These are phyloP conservation scores for Athalia rosae DNA, from an alignment of 2,888 invertebrate genomes.

Conservation along the genomic window DNA sequence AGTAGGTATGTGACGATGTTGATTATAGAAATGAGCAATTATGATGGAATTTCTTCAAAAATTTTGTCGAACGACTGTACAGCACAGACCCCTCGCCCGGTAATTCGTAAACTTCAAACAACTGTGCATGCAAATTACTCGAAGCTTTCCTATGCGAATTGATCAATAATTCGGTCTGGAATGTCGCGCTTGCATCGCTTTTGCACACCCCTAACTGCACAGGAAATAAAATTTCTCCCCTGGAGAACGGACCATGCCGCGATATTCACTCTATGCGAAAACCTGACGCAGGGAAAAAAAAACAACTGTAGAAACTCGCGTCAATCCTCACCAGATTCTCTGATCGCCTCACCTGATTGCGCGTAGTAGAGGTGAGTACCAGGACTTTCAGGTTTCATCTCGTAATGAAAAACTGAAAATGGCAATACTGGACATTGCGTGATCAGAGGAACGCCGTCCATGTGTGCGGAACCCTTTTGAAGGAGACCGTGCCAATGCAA, in stretches of 20 bases:
- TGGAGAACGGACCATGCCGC: conserved; percentile 5
- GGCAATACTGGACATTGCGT: conserved; percentile 72
- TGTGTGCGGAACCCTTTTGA: conserved; percentile 65
- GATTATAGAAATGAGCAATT: background rate
- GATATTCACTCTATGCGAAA: background rate
- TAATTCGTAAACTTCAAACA: conserved; percentile 39
- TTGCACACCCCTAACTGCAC: background rate
- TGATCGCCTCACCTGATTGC: conserved; percentile 73
- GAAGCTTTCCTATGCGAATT: conserved; percentile 33
- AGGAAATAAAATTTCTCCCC: conserved; percentile 16
- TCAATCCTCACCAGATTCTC: no score
- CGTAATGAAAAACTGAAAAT: conserved; percentile 65
- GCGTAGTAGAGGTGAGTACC: conserved; percentile 63
- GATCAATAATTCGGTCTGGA: conserved; percentile 40
- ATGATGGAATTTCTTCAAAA: background rate
- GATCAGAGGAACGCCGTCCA: conserved; percentile 73
- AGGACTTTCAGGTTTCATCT: conserved; percentile 55
- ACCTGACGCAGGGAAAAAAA: background rate
- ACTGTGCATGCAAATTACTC: conserved; percentile 28
- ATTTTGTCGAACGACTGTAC: conserved; percentile 35
- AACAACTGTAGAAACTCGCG: background rate
- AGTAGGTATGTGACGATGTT: no score
- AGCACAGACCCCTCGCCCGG: conserved; percentile 23
- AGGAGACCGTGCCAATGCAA: conserved; percentile 76
- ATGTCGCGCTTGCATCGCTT: conserved; percentile 22